A percentile compares a stretch with the other conserved stretches of the same genome.
Conservation (phyloP, 2,113 vertebrate genomes). For the Pedionomus torquatus region DNA sequence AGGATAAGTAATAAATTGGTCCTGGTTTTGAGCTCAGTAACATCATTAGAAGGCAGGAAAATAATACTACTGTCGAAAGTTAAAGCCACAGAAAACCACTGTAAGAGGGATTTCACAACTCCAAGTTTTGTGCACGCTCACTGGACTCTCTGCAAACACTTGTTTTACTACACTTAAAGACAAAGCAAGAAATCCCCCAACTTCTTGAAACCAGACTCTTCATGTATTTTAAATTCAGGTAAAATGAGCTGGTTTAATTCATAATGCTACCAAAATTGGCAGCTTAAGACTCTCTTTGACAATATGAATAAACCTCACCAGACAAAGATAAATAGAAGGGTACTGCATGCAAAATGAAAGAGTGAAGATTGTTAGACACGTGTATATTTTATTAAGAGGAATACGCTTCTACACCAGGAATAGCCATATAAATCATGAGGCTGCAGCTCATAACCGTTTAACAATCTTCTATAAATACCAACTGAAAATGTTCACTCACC, state of each 20-base stretch:
- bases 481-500: conserved; percentile 41
- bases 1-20: background rate
- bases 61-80: background rate
- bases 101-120: background rate
- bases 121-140: background rate
- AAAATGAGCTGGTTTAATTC: conserved; percentile 12
- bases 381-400: conserved; percentile 50
- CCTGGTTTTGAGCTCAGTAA: background rate
- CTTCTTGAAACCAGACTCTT: background rate
- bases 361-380: background rate
- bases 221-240: background rate
- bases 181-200: background rate
- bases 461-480: conserved; percentile 30
- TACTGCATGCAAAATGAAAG: conserved; percentile 24
- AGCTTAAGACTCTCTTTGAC: background rate
- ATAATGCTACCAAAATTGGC: background rate
- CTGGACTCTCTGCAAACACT: background rate
- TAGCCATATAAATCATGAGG: background rate
- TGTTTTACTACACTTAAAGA: background rate
- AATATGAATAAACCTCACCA: background rate
- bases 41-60: background rate
- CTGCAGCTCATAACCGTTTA: background rate
- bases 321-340: conserved; percentile 23
- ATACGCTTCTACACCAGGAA: background rate
- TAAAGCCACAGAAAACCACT: background rate